Conservation (phyloP, 92 coral and sea anemone species). For the Zoanthus gigantus region DNA sequence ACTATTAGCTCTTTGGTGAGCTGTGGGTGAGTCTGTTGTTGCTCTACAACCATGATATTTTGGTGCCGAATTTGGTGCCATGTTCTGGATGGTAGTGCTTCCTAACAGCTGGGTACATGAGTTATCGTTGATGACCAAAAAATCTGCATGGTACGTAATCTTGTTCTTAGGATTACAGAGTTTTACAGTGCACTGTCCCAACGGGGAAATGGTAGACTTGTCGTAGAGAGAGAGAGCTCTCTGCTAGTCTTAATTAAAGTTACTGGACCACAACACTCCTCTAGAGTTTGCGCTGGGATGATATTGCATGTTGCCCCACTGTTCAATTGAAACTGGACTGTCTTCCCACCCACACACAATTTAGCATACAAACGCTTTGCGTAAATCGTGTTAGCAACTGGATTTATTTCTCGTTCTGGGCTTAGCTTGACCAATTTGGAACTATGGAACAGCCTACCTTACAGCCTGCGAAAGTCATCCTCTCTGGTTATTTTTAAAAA, state of each 20-base stretch:
- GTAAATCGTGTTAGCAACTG: neutral
- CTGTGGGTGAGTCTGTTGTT: neutral
- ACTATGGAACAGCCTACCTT: too few relatives aligned
- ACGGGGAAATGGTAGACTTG: conserved; percentile 12
- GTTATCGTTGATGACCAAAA: conserved; percentile 43
- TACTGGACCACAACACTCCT: conserved; percentile 37
- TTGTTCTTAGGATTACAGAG: conserved; percentile 45
- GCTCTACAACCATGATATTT: conserved; percentile 39
- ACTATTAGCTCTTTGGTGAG: conserved; percentile 36
- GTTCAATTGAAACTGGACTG: conserved; percentile 35
- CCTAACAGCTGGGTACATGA: conserved; percentile 47
- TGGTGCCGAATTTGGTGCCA: conserved; percentile 49
- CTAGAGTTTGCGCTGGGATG: neutral
- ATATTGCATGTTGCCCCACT: conserved; percentile 10
- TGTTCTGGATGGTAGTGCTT: conserved; percentile 37
- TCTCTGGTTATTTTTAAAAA: neutral
- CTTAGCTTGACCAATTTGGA: neutral
- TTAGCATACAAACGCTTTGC: conserved; percentile 31
- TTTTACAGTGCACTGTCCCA: conserved; percentile 3
- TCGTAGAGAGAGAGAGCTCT: neutral
- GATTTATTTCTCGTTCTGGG: neutral
- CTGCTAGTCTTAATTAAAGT: neutral
- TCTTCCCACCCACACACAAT: conserved; percentile 23
- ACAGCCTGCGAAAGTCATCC: too few relatives aligned
- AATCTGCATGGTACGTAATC: conserved; percentile 47